These are phyloP conservation scores for Zosterops japonicus DNA, from an alignment of 2,113 vertebrate genomes.

Conservation along the genomic window DNA sequence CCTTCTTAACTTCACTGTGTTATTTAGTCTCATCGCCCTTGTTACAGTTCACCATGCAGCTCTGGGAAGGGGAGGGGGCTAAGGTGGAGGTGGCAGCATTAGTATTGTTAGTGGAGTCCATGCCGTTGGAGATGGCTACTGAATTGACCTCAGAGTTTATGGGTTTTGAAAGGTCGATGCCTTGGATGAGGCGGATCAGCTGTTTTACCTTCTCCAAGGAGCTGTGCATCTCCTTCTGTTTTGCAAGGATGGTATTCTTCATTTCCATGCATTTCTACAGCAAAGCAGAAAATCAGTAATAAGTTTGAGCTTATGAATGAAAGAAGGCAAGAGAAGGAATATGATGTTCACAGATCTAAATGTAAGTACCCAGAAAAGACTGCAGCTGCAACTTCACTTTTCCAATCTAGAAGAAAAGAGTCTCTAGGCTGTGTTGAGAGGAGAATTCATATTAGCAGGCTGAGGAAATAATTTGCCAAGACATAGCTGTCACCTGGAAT, in stretches of 20 bases:
- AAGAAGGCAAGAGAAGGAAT: background rate
- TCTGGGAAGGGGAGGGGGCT: constrained; percentile 75
- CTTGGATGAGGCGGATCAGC: constrained; percentile 94
- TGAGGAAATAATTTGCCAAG: background rate
- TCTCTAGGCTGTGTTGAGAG: background rate
- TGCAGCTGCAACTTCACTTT: background rate
- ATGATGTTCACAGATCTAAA: background rate
- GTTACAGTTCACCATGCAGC: constrained; percentile 83
- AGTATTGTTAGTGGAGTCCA: constrained; percentile 79
- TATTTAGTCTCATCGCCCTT: constrained; percentile 89
- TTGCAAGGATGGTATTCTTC: constrained; percentile 93
- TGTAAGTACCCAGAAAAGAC: background rate
- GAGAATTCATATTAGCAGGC: background rate
- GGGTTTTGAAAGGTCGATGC: constrained; percentile 90
- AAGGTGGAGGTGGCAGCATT: constrained; percentile 75
- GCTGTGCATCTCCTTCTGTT: constrained; percentile 97
- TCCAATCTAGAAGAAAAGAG: background rate
- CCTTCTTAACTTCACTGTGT: constrained; percentile 70
- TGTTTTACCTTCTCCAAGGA: constrained; percentile 96
- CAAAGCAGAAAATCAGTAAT: constrained; percentile 15
- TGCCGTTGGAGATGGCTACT: constrained; percentile 80
- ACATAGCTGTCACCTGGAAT: background rate
- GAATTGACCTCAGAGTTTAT: constrained; percentile 82
- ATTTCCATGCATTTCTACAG: constrained; percentile 98
- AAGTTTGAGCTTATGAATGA: background rate